phyloP scores from a whole-genome alignment of 64 coral and sea anemone species.

The Dendronephthya gigantea region DNA sequence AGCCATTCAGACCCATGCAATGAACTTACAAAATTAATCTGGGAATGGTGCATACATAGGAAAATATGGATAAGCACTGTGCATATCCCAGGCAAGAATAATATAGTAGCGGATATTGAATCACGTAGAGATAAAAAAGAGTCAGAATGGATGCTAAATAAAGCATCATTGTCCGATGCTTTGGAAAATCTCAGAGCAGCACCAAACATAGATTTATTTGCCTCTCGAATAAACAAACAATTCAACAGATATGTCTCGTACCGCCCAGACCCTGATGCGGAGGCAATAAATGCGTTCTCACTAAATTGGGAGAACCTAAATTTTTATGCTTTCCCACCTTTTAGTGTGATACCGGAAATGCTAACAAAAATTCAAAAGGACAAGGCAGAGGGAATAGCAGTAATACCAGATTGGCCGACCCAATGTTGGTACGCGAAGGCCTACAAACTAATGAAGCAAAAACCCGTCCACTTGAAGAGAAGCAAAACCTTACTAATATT shows the following conservation, averaged over 20 bases:
- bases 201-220: conserved; percentile 18
- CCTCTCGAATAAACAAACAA: conserved; percentile 8
- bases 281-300: not conserved
- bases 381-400: not conserved
- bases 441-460: not conserved
- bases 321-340: conserved; percentile 22
- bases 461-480: not conserved
- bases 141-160: conserved; percentile 16
- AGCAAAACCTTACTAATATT: conserved; percentile 1
- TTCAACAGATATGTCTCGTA: not conserved
- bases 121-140: not conserved
- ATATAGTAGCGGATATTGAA: not conserved
- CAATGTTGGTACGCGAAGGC: conserved; percentile 9
- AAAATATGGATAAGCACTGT: not conserved
- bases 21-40: not conserved
- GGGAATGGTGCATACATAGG: not conserved
- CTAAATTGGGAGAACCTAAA: not conserved
- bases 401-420: conserved; percentile 15
- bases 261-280: not conserved
- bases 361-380: conserved; percentile 13
- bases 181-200: not conserved
- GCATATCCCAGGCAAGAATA: not conserved
- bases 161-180: not conserved
- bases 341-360: not conserved
- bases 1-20: conserved; percentile 28